Conservation (phyloP, 2,797 vertebrate species). For the Gorsachius magnificus region DNA sequence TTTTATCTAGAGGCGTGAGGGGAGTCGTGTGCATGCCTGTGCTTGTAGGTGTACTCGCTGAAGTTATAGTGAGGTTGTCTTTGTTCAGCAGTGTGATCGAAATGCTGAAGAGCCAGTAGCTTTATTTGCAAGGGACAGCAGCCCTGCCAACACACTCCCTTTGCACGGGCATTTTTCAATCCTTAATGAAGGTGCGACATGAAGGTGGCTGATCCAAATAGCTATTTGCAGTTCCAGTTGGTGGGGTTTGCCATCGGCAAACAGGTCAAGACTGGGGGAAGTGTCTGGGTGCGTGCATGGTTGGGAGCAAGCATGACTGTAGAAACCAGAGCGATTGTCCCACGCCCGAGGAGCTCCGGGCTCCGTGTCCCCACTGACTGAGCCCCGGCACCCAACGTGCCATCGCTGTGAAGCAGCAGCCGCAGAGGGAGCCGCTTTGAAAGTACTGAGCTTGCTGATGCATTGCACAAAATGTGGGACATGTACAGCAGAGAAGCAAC, state of each 20-base stretch:
- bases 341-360: neutral
- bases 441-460: conserved; percentile 19
- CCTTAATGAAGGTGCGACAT: neutral
- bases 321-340: neutral
- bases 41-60: neutral
- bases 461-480: neutral
- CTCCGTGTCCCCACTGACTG: neutral
- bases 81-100: neutral
- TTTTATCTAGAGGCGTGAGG: neutral
- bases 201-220: neutral
- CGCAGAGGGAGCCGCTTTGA: neutral
- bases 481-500: neutral
- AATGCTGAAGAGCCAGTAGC: neutral
- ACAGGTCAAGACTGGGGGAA: neutral
- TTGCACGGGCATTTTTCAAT: neutral
- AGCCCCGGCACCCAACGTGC: neutral
- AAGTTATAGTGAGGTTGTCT: neutral
- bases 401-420: neutral
- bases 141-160: neutral
- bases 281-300: neutral
- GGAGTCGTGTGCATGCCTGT: neutral
- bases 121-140: neutral
- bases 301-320: neutral
- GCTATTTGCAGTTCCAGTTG: neutral
- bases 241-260: neutral